Evolutionary conservation across 2,888 invertebrate species (phyloP).

Genomic region (Drosophila monieri): DNA sequence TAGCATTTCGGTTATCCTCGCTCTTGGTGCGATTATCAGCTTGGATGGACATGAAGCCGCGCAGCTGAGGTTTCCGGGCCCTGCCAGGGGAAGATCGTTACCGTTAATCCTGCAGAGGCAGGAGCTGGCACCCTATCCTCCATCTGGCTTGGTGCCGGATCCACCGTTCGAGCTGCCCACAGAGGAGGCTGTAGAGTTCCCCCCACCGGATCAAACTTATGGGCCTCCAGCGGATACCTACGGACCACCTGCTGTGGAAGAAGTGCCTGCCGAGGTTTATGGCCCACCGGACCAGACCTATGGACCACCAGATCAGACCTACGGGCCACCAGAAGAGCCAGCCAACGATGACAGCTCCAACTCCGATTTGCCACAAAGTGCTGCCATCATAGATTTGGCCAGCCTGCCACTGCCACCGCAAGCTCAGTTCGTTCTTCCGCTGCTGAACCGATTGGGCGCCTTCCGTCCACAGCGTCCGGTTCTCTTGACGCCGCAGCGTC

Average conservation of each 20-base stretch:
- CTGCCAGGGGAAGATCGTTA: constrained; percentile 39
- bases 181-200: constrained; percentile 60
- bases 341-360: constrained; percentile 27
- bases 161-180: constrained; percentile 78
- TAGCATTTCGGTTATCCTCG: constrained; percentile 37
- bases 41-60: constrained; percentile 22
- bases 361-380: constrained; percentile 49
- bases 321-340: constrained; percentile 50
- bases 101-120: constrained; percentile 61
- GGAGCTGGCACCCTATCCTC: constrained; percentile 76
- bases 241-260: constrained; percentile 67
- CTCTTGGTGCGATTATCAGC: constrained; percentile 36
- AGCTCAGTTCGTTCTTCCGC: constrained; percentile 67
- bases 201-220: constrained; percentile 67
- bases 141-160: constrained; percentile 77
- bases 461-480: constrained; percentile 67
- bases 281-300: constrained; percentile 59
- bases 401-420: constrained; percentile 65
- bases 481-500: constrained; percentile 43
- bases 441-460: constrained; percentile 62
- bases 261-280: constrained; percentile 64
- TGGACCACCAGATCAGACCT: constrained; percentile 41
- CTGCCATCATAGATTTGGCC: constrained; percentile 61
- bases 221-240: constrained; percentile 72
- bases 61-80: constrained; percentile 72